Evolutionary conservation across 2,797 vertebrate genomes (phyloP), one percentile per base, ranked within the genome.

Genomic region (Phaenicophaeus curvirostris): DNA sequence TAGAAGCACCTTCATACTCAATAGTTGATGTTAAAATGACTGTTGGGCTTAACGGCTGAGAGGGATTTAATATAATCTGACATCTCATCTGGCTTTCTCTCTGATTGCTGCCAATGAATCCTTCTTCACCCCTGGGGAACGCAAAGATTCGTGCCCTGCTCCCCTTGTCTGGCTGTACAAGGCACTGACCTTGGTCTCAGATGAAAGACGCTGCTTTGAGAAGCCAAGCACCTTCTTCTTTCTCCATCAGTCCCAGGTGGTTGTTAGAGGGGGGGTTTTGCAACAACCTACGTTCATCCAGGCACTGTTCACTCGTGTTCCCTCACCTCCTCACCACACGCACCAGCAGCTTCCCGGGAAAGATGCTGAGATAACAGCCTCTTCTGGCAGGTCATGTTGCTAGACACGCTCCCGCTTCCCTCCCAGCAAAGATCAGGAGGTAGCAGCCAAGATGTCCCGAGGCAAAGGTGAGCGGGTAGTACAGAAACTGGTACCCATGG

Each of bases 271-370:
- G 18, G 28, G 58, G 30, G 71, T 59, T 39, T 46, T 30, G 31
- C 21, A 44, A 41, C 12, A 62, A 28, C 41, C 39, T 13, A 2
- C 57, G n/a, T 48, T 9, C 21, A 33, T 13, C 30, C 2, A 0
- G 8, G 24, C 13, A 9, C 54, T 1, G 0, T n/a, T 77, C 35
- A 14, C 17, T 44, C 15, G 46, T 20, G 46, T 46, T 46, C 46
- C 20, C 3, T 1, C 12, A 13, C n/a, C 37, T 17, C 27, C 50
- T 57, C 20, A 4, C 19, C 9, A 17, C 46, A 13, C 0, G 0
- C 35, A 24, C 27, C 46, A 41, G 20, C 59, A 28, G 35, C 57
- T 62, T 57, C 67, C 15, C 21, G 12, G 44, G 44, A 42, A n/a
- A 23, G 27, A 35, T 15, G n/a, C 65, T 30, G 54, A 11, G 57